Conservation (phyloP, 2,888 invertebrate genomes). For the Dicroscelio sp. region DNA sequence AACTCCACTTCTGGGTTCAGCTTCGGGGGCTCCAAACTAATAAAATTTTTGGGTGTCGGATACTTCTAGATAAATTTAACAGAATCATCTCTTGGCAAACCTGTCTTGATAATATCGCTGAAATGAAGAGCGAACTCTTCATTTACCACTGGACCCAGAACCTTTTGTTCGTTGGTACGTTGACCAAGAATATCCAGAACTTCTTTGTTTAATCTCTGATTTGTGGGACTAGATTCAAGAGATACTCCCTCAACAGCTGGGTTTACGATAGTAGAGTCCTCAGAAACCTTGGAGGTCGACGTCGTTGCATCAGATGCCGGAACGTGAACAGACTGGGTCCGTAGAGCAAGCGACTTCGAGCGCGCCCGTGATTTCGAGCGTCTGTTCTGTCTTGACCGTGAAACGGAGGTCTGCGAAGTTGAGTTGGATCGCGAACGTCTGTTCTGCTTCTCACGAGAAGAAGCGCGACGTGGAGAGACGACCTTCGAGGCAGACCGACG, state of each 20-base stretch:
- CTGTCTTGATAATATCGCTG: slow-evolving; percentile 32
- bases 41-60: slow-evolving; percentile 36
- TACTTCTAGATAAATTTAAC: slow-evolving; percentile 22
- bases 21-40: slow-evolving; percentile 5
- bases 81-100: slow-evolving; percentile 28
- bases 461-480: too few relatives aligned
- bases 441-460: neutral
- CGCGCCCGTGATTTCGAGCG: neutral
- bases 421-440: neutral
- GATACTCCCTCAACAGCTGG: neutral
- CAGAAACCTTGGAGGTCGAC: neutral
- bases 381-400: neutral
- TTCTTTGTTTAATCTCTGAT: neutral
- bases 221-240: neutral
- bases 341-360: neutral
- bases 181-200: slow-evolving; percentile 19
- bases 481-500: neutral
- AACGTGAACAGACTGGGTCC: neutral
- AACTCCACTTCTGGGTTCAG: slow-evolving; percentile 13
- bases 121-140: slow-evolving; percentile 48
- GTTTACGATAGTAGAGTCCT: neutral
- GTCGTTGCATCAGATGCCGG: neutral
- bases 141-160: neutral
- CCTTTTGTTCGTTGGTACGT: slow-evolving; percentile 12
- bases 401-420: neutral